Evolutionary conservation across 2,797 vertebrate species (phyloP), one percentile per base, ranked within the genome.

Genomic region (Sorex maritimensis): DNA sequence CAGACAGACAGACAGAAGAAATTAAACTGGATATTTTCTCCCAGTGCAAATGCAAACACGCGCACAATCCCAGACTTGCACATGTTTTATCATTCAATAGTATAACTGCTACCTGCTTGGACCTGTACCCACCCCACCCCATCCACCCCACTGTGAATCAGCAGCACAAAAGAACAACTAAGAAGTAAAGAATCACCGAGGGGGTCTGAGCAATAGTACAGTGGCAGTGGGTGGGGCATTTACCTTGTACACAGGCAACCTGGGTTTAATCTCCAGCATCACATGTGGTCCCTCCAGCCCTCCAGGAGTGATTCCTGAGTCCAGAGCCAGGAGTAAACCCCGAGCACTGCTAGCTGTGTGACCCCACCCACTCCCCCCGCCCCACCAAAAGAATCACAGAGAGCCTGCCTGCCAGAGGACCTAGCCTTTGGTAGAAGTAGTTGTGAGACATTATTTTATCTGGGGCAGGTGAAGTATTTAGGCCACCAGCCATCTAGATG

Each of bases 101-200:
- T n/a, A 13, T 65, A 86, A 88, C 72, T 30, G 41, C 86, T 58
- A 19, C 34, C 75, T 55, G 72, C 72, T 85, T 34, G n/a, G 61
- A 78, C 38, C 44, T 63, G 58, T 1, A 52, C 74, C 15, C 23
- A 67, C 34, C 17, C 52, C 69, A 41, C 17, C 72, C 26, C 24
- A 44, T 55, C 73, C 52, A 41, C 17, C 68, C 26, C 24, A 44
- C 12, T 26, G 26, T 94, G 92, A 91, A 38, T 95, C 82, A 92
- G 87, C 89, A 92, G 86, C 23, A 90, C 34, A 88, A 67, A 72
- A 1, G 15, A 80, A 88, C 30, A 83, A 92, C 19, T 15, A 24
- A 74, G 63, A 34, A 13, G 4, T 2, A 5, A 82, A 55, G 17
- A 55, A 55, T 44, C 41, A 44, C 41, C 5, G 41, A 44, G 13